These are phyloP conservation scores for Paradoxurus hermaphroditus DNA, from an alignment of 2,113 vertebrate species.

Conservation along the genomic window DNA sequence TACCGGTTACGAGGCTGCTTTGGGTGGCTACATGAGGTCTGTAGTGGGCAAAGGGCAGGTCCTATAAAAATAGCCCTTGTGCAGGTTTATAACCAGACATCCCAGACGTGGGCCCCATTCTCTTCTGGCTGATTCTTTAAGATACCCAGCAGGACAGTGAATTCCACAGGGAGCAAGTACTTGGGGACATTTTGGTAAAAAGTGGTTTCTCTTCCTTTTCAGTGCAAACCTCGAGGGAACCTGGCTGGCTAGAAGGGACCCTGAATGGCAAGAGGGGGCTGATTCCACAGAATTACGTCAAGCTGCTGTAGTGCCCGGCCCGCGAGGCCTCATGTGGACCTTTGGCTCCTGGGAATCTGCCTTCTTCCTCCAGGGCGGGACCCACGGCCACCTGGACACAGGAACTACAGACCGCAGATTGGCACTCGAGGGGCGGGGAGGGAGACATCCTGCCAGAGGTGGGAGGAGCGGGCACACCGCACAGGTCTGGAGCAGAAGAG, in stretches of 20 bases:
- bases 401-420: background rate
- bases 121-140: background rate
- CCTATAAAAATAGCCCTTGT: background rate
- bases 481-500: background rate
- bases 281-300: conserved; percentile 98
- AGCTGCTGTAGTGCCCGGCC: conserved; percentile 88
- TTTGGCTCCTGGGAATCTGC: conserved; percentile 77
- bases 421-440: background rate
- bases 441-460: fast-evolving
- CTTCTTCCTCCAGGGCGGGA: conserved; percentile 44
- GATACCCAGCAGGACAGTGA: fast-evolving
- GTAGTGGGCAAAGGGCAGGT: background rate
- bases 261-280: conserved; percentile 96
- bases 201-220: conserved; percentile 67
- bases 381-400: conserved; percentile 49
- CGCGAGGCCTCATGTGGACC: conserved; percentile 78
- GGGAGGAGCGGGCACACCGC: background rate
- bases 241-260: conserved; percentile 97
- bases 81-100: too few relatives aligned
- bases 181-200: background rate
- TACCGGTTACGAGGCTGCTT: background rate
- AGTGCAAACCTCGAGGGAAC: conserved; percentile 92
- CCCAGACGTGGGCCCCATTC: fast-evolving
- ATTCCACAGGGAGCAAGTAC: too few relatives aligned
- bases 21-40: background rate